Base-by-base conservation (phyloP, 2,888 invertebrate genomes). In the Cataglyphis rosenhaueri region DNA sequence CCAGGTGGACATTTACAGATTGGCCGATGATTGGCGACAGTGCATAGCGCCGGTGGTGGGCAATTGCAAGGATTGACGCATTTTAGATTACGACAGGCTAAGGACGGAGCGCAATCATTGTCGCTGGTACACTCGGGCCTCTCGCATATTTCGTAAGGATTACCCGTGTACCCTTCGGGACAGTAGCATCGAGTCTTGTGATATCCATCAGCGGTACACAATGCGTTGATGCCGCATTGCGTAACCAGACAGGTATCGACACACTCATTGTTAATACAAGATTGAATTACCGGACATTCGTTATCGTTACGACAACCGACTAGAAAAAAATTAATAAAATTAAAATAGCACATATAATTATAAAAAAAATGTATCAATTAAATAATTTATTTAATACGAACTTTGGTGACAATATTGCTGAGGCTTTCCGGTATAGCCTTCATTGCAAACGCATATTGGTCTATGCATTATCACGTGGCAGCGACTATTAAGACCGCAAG, bases 11-110 rank as follows among this genome's bases (percentile, higher is more conserved):
- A 98, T 89, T 97, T 96, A 91, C 98, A 98, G 73, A 96, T 95
- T 0, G 98, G 96, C 79, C 95, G 95, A 94, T 98, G 98, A 87
- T 97, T 97, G 75, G 96, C 95, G 6, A 98, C 98, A 1, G 95
- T 96, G 91, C 98, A 98, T 84, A 96, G 95, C 1, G 98, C 97
- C 12, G 96, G 96, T 8, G 96, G 95, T n/a, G 97, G 97, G 93
- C 98, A 98, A 76, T 97, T 96, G 94, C 98, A 98, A 9, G 98
- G 98, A 95, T 97, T 97, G 91, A 96, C 96, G 92, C 98, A 99
- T 83, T 96, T 96, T 91, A 97, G 97, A 89, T 96, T 96, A 85
- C 96, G 95, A 92, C 98, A 98, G 10, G 98, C 97, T 88, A 98
- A 95, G 94, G 97, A 97, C 86, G 96, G 96, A 0, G 97, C 96